Evolutionary conservation across 2,888 invertebrate species (phyloP).

Genomic region (Neoascia interrupta): DNA sequence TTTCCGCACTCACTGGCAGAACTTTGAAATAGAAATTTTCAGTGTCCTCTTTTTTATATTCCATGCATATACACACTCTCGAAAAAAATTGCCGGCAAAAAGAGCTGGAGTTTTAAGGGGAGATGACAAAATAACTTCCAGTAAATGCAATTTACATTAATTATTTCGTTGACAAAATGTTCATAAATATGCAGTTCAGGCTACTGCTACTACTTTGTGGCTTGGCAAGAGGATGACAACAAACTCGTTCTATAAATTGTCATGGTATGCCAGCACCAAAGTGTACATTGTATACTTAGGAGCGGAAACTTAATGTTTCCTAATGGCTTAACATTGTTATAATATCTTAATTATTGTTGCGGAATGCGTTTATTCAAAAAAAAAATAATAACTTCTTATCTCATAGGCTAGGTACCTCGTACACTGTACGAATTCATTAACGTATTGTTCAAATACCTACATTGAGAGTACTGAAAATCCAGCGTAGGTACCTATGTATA

Average conservation of each 20-base stretch:
- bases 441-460: too few relatives aligned
- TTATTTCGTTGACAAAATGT: slow-evolving; percentile 63
- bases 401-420: too few relatives aligned
- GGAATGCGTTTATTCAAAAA: too few relatives aligned
- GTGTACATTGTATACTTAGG: too few relatives aligned
- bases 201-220: slow-evolving; percentile 29
- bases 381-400: too few relatives aligned
- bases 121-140: slow-evolving; percentile 56
- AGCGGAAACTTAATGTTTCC: too few relatives aligned
- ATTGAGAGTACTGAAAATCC: too few relatives aligned
- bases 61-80: slow-evolving; percentile 32
- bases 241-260: slow-evolving; percentile 5
- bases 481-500: too few relatives aligned
- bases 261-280: too few relatives aligned
- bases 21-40: slow-evolving; percentile 65
- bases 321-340: too few relatives aligned
- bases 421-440: too few relatives aligned
- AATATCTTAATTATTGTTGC: too few relatives aligned
- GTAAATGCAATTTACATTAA: slow-evolving; percentile 68
- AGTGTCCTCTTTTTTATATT: slow-evolving; percentile 45
- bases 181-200: slow-evolving; percentile 64
- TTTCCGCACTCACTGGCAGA: slow-evolving; percentile 68
- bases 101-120: slow-evolving; percentile 24
- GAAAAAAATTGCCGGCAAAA: slow-evolving; percentile 51
- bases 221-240: slow-evolving; percentile 21